Evolutionary conservation across 2,797 vertebrate genomes (phyloP), one percentile per base, ranked within the genome.

Genomic region (Danio choprae): DNA sequence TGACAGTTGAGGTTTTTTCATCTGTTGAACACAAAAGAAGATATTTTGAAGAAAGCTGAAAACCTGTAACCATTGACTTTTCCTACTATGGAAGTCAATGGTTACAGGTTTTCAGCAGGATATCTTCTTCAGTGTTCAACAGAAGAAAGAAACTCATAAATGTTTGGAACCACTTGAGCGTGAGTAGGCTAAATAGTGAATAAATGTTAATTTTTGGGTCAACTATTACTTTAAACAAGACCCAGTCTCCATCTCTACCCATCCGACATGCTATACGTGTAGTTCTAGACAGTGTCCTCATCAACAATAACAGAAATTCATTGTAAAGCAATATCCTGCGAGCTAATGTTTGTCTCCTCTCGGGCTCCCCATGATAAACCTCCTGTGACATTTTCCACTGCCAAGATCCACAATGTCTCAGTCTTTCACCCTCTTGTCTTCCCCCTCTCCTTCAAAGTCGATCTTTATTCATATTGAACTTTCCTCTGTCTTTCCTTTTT

Each of bases 361-460:
- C 85, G 74, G 83, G 86, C 80, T 79, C 77, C 60, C 80, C 84
- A 81, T 82, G 81, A 81, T 75, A 87, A 88, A 86, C 82, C 85
- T 87, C 87, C 64, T 60, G 63, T 69, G 74, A 59, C 77, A 84
- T 73, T 79, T 74, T 73, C 69, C 48, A 10, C 4, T 58, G 89
- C 91, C 92, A 92, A 91, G 85, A 89, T 58, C 87, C 87, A 91
- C 88, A 88, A 12, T 1, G 11, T 60, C 6, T 51, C 67, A 78
- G 53, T 77, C 59, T 60, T 55, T 74, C 38, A 68, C 74, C 43
- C 12, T 51, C 63, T 60, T 51, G 58, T 85, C 56, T 29, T 67
- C 13, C 8, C 13, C 8, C 38, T 63, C 72, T 64, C 74, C 55
- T 77, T 69, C 50, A 71, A 38, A 11, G 74, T 74, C 20, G 3